These are phyloP conservation scores for Spatulosminthurus flaviceps DNA, from an alignment of 2,888 invertebrate genomes.

Conservation along the genomic window DNA sequence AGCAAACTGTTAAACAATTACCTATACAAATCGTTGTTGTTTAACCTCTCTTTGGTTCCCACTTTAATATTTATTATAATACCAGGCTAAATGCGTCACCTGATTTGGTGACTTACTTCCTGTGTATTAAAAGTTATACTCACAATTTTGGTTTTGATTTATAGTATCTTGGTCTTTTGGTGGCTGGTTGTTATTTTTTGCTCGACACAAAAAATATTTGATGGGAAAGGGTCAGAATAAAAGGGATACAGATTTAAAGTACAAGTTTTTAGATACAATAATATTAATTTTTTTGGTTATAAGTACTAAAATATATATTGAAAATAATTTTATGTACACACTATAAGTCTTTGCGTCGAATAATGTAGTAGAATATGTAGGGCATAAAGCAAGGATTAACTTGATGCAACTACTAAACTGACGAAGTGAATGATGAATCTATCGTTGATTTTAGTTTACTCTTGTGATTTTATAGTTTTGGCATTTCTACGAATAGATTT, in stretches of 20 bases:
- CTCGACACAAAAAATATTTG: background rate
- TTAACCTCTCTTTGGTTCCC: background rate
- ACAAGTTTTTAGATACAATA: slow-evolving; percentile 29
- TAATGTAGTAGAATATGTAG: too few species aligned
- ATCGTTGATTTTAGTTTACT: too few species aligned
- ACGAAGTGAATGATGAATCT: too few species aligned
- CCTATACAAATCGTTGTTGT: too few species aligned
- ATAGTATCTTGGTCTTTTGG: background rate
- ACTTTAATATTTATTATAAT: background rate
- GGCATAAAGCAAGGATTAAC: background rate
- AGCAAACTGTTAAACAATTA: too few species aligned
- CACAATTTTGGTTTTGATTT: background rate
- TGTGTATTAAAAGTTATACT: slow-evolving; percentile 2
- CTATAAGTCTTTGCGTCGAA: background rate
- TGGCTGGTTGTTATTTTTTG: slow-evolving; percentile 16
- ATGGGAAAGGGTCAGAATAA: background rate
- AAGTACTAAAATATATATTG: slow-evolving; percentile 8
- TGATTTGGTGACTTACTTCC: background rate
- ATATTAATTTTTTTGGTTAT: background rate
- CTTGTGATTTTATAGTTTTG: too few species aligned
- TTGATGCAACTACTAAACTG: background rate
- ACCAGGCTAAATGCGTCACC: background rate
- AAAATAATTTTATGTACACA: background rate
- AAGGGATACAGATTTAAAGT: slow-evolving; percentile 22
- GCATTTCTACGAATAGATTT: too few species aligned